Conservation (phyloP, 2,797 vertebrate genomes). For the Calcarius lapponicus region DNA sequence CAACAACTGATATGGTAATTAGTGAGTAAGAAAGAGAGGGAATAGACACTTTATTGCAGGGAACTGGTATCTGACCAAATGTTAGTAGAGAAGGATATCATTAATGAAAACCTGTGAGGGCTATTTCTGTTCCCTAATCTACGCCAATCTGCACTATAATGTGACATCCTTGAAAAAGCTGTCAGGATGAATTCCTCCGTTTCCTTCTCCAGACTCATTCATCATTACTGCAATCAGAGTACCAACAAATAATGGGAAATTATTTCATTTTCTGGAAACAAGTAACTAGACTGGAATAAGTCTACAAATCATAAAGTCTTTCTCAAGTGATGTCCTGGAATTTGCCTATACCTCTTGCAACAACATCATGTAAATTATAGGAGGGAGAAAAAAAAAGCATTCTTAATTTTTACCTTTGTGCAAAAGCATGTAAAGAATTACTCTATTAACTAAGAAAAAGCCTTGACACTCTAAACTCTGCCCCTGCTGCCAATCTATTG, state of each 20-base stretch:
- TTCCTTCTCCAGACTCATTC: slow-evolving; percentile 71
- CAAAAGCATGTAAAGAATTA: background rate
- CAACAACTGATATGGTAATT: slow-evolving; percentile 75
- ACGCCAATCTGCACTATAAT: slow-evolving; percentile 54
- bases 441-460: background rate
- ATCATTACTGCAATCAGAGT: slow-evolving; percentile 75
- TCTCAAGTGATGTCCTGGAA: slow-evolving; percentile 40
- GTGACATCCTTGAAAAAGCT: slow-evolving; percentile 70
- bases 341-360: background rate
- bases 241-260: slow-evolving; percentile 67
- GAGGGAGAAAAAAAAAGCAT: background rate
- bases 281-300: slow-evolving; percentile 59
- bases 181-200: slow-evolving; percentile 53
- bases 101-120: slow-evolving; percentile 62
- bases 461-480: background rate
- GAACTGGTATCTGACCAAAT: slow-evolving; percentile 46
- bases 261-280: slow-evolving; percentile 74
- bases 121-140: slow-evolving; percentile 29
- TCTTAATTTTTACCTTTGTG: slow-evolving; percentile 30
- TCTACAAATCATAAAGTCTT: slow-evolving; percentile 42
- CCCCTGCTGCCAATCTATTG: background rate
- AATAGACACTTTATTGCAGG: slow-evolving; percentile 53
- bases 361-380: background rate
- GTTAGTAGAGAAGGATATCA: slow-evolving; percentile 43
- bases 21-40: slow-evolving; percentile 57